phyloP scores from a whole-genome alignment of 2,797 vertebrate genomes.

The Squalus acanthias region DNA sequence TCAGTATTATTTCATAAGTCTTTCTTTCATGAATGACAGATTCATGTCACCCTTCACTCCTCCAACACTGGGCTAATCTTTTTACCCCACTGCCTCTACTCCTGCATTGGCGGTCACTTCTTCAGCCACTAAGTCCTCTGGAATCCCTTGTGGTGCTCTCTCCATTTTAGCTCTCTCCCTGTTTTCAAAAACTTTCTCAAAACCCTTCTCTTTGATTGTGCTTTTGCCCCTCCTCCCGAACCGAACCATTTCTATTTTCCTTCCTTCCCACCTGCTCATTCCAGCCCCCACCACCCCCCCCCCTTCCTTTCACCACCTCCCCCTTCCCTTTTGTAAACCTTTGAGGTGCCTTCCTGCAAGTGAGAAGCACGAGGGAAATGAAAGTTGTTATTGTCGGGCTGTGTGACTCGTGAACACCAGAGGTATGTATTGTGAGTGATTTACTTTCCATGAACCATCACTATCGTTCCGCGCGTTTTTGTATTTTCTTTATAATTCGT shows the following conservation, averaged over 20 bases:
- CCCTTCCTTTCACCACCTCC: background rate
- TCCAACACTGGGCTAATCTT: background rate
- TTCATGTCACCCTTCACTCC: background rate
- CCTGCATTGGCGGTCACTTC: background rate
- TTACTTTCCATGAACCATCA: background rate
- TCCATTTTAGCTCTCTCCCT: background rate
- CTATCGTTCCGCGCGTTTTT: background rate
- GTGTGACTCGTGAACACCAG: background rate
- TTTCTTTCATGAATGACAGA: too few species aligned
- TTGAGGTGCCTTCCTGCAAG: background rate
- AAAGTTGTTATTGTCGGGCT: background rate
- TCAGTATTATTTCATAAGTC: too few species aligned
- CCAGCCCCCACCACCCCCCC: too few species aligned
- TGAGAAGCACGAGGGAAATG: background rate
- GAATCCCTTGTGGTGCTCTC: background rate
- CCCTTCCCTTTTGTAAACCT: background rate
- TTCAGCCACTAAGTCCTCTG: background rate
- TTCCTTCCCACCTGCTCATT: background rate
- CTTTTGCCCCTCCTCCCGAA: background rate
- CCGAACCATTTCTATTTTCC: background rate
- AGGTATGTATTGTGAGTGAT: background rate
- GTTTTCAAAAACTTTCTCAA: background rate
- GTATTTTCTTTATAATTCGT: background rate
- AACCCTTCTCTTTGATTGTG: background rate
- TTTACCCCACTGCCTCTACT: background rate